Base-by-base conservation (phyloP, 2,113 vertebrate species). In the Elephantulus edwardii region DNA sequence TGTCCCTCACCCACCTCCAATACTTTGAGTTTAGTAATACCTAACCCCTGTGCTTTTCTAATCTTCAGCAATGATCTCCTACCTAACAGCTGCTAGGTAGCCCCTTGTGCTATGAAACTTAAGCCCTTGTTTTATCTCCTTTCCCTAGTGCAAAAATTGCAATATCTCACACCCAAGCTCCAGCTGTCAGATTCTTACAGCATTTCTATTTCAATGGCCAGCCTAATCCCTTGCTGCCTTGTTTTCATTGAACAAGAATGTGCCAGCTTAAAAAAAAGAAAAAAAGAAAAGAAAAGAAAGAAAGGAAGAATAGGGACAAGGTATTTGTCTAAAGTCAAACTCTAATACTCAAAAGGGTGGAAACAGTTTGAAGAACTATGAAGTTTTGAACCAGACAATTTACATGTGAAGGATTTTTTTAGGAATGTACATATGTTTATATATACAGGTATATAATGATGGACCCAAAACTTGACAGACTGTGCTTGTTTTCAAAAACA, bases 121-220 rank as follows among this genome's bases (percentile, higher is more conserved):
- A 96, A 96, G 52, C 91, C 91, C 66, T 95, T 87, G 80, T 95
- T 95, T 92, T 93, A 95, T 95, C 91, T 94, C 81, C 87, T 95
- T 94, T 95, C 76, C 89, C 62, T 93, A 79, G 64, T 93, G 92
- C 81, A 95, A 96, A 95, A 96, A 94, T 95, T 89, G 86, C 93
- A 96, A 54, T 94, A 96, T 96, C 93, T 95, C 95, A 94, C 91
- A 96, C 89, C 91, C 95, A 94, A 93, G 93, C 94, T 95, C 91
- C 95, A 96, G 95, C 95, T 95, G 95, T 96, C 95, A 89, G 75
- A 95, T 88, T 91, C 94, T 94, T 85, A 93, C 94, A 94, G 77
- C 88, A 87, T 95, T 96, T 95, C 95, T 96, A 96, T 97, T 96
- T 97, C 95, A 97, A 96, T 96, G 92, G 87, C 66, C 94, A 79